phyloP scores from a whole-genome alignment of 2,797 vertebrate species.

The Phoeniculus purpureus region DNA sequence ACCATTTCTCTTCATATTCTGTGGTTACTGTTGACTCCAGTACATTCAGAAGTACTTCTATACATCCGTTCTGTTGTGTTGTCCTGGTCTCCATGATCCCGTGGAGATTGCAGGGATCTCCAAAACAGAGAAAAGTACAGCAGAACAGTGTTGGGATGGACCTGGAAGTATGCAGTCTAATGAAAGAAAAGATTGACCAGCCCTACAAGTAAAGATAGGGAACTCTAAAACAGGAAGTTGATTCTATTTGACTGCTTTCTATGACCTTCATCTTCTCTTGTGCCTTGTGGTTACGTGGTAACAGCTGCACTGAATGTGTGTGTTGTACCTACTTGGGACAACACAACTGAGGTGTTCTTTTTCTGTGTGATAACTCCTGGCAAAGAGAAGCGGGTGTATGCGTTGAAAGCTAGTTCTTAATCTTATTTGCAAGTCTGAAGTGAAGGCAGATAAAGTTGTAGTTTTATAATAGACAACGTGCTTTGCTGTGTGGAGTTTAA shows the following conservation, averaged over 20 bases:
- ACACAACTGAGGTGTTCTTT: constrained; percentile 72
- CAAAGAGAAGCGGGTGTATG: constrained; percentile 75
- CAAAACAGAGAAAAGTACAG: constrained; percentile 88
- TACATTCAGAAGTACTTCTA: constrained; percentile 81
- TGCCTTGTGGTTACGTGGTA: constrained; percentile 78
- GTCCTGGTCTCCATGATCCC: constrained; percentile 87
- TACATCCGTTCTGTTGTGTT: constrained; percentile 90
- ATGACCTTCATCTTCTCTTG: constrained; percentile 86
- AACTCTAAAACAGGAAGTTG: constrained; percentile 87
- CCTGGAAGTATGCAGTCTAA: constrained; percentile 92
- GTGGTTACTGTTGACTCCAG: not conserved
- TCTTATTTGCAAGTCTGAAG: not conserved
- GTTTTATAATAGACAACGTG: not conserved
- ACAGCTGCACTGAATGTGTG: constrained; percentile 62
- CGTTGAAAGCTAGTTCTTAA: constrained; percentile 63
- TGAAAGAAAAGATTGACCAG: constrained; percentile 84
- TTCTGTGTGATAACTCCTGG: constrained; percentile 75
- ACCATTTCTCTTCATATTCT: not conserved
- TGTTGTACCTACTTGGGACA: constrained; percentile 86
- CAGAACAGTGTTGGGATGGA: constrained; percentile 93
- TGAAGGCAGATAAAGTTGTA: not conserved
- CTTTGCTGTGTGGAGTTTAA: not conserved
- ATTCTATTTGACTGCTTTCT: constrained; percentile 93
- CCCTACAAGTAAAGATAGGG: constrained; percentile 86
- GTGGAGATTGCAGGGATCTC: constrained; percentile 91